phyloP scores from a whole-genome alignment of 2,797 vertebrate species.

The Sebastes taczanowskii region DNA sequence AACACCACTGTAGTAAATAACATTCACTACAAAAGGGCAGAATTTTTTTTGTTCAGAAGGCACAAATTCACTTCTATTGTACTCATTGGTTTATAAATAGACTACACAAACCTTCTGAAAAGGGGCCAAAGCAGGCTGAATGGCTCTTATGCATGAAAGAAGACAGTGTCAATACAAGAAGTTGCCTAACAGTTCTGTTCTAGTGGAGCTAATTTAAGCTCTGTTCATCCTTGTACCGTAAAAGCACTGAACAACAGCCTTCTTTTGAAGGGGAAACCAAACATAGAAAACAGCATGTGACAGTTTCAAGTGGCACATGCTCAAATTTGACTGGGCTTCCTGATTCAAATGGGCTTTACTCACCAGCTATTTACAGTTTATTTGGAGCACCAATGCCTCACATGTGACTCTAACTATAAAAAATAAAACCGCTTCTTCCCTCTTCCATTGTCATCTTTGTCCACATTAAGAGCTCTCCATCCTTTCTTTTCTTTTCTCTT shows the following conservation, averaged over 20 bases:
- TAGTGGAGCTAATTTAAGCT: slow-evolving; percentile 9
- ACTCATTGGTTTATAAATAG: background rate
- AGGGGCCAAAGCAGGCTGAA: slow-evolving; percentile 1
- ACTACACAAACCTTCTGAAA: background rate
- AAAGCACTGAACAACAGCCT: background rate
- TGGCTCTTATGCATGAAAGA: slow-evolving; percentile 26
- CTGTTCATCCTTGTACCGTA: background rate
- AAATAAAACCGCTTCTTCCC: slow-evolving; percentile 15
- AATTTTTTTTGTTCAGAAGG: background rate
- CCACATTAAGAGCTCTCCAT: slow-evolving; percentile 26
- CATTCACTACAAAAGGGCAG: background rate
- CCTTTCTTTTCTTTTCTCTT: slow-evolving; percentile 1
- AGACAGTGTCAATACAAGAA: background rate
- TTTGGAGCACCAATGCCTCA: background rate
- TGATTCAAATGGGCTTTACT: slow-evolving; percentile 8
- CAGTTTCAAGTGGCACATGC: slow-evolving; percentile 23
- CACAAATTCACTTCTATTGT: background rate
- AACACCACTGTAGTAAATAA: background rate
- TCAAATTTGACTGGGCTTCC: slow-evolving; percentile 9
- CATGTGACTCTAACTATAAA: background rate
- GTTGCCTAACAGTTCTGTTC: slow-evolving; percentile 2
- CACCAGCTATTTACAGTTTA: slow-evolving; percentile 13
- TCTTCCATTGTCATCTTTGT: slow-evolving; percentile 23
- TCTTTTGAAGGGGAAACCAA: background rate
- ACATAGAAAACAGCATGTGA: background rate